Evolutionary conservation across 2,888 invertebrate genomes (phyloP).

Genomic region (Ischnura elegans): DNA sequence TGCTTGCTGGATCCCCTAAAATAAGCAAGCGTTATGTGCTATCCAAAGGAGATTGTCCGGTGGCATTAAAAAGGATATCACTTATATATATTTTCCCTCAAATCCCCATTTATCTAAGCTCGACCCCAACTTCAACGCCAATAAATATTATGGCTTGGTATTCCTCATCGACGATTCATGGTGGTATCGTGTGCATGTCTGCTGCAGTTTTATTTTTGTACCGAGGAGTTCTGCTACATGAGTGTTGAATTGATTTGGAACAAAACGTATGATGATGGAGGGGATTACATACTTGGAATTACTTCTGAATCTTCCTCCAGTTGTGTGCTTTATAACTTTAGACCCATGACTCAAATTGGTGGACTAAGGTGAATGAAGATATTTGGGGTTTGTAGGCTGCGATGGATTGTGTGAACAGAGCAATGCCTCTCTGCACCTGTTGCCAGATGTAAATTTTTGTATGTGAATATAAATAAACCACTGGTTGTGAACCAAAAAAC

Average conservation of each 20-base stretch:
- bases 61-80: constrained; percentile 50
- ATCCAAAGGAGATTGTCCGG: constrained; percentile 45
- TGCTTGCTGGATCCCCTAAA: constrained; percentile 39
- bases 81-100: constrained; percentile 56
- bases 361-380: constrained; percentile 37
- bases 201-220: constrained; percentile 67
- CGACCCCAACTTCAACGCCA: constrained; percentile 14
- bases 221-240: constrained; percentile 62
- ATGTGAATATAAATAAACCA: constrained; percentile 67
- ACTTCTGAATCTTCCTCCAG: constrained; percentile 36
- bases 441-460: constrained; percentile 66
- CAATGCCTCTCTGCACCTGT: constrained; percentile 65
- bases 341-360: constrained; percentile 57
- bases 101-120: neutral
- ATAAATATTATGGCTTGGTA: constrained; percentile 53
- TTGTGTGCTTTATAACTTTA: constrained; percentile 44
- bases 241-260: constrained; percentile 60
- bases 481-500: constrained; percentile 63
- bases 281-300: constrained; percentile 41
- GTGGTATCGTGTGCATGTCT: constrained; percentile 64
- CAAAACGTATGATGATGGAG: constrained; percentile 32
- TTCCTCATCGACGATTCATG: constrained; percentile 36
- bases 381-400: constrained; percentile 55
- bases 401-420: constrained; percentile 61
- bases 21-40: neutral